A percentile compares a stretch with the other conserved stretches of the same genome.
These are phyloP conservation scores for Haliaeetus leucogaster DNA, from an alignment of 2,113 vertebrate species.

Conservation along the genomic window DNA sequence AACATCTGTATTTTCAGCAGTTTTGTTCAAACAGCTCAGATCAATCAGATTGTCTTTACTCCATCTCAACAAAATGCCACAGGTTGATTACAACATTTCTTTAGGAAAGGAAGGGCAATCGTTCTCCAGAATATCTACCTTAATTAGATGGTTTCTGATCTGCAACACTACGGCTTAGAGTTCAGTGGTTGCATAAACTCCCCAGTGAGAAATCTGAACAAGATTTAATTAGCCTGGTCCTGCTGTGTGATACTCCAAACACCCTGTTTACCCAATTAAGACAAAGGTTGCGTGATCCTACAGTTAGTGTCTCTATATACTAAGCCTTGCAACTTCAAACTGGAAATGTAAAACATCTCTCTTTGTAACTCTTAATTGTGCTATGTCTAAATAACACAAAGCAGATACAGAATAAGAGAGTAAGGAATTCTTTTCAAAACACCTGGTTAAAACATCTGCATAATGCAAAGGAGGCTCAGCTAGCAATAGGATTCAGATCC, in stretches of 20 bases:
- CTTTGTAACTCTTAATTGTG: neutral
- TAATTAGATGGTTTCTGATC: conserved; percentile 42
- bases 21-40: neutral
- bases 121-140: neutral
- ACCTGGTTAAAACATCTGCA: neutral
- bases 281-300: conserved; percentile 4
- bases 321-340: neutral
- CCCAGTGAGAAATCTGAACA: conserved; percentile 21
- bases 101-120: neutral
- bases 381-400: neutral
- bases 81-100: neutral
- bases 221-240: conserved; percentile 42
- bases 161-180: neutral
- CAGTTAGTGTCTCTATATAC: neutral
- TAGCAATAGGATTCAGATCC: neutral
- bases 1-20: neutral
- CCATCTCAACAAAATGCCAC: neutral
- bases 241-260: conserved; percentile 34
- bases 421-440: neutral
- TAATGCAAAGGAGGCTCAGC: neutral
- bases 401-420: neutral
- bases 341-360: neutral
- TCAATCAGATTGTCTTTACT: neutral
- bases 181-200: conserved; percentile 17
- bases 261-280: conserved; percentile 47